Conservation (phyloP, 2,797 vertebrate species). For the Chromobotia macracanthus region DNA sequence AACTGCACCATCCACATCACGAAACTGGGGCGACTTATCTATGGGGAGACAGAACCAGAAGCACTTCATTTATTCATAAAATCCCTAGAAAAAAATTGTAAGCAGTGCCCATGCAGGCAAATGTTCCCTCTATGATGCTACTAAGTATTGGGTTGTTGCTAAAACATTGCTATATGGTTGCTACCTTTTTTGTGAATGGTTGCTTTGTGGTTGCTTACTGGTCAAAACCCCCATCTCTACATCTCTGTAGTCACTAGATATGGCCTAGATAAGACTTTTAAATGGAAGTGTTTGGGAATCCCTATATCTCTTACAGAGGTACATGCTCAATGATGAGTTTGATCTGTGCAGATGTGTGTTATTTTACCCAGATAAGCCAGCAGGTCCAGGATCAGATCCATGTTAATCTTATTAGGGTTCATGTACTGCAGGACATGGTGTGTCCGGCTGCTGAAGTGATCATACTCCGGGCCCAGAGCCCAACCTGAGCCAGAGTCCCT, state of each 20-base stretch:
- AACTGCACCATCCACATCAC: constrained; percentile 85
- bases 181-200: too few relatives aligned
- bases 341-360: not conserved
- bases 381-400: constrained; percentile 91
- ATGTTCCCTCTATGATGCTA: too few relatives aligned
- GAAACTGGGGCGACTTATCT: constrained; percentile 90
- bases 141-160: too few relatives aligned
- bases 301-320: not conserved
- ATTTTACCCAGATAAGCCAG: constrained; percentile 86
- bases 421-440: constrained; percentile 88
- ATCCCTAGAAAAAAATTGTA: not conserved
- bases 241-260: too few relatives aligned
- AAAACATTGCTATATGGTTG: too few relatives aligned
- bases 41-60: not conserved
- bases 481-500: constrained; percentile 72
- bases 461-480: constrained; percentile 81
- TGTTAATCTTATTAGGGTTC: constrained; percentile 96
- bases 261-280: too few relatives aligned
- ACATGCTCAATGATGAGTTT: not conserved
- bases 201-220: too few relatives aligned
- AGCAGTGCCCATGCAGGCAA: too few relatives aligned
- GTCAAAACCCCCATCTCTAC: too few relatives aligned
- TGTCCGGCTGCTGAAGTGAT: constrained; percentile 88
- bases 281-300: too few relatives aligned
- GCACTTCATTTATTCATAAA: not conserved